These are phyloP conservation scores for Eupeodes luniger DNA, from an alignment of 2,888 invertebrate genomes.

Conservation along the genomic window DNA sequence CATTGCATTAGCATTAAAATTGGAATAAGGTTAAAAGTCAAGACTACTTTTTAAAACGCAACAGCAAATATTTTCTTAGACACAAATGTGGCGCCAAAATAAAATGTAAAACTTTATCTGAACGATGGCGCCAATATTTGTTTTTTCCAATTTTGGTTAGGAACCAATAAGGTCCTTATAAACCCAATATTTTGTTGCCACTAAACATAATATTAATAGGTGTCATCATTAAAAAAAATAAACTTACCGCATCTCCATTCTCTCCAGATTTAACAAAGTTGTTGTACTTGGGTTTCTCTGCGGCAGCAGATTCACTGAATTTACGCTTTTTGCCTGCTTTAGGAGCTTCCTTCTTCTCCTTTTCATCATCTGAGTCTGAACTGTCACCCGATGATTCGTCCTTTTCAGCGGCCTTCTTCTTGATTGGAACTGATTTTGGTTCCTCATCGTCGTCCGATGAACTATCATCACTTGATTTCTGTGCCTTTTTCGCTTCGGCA, in stretches of 20 bases:
- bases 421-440: constrained; percentile 71
- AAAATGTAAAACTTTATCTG: no score
- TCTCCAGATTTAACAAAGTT: constrained; percentile 89
- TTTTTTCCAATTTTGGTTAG: no score
- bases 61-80: no score
- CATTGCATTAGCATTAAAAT: no score
- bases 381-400: constrained; percentile 83
- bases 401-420: constrained; percentile 79
- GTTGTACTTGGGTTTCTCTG: constrained; percentile 84
- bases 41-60: no score
- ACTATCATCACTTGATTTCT: constrained; percentile 84
- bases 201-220: background rate
- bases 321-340: constrained; percentile 83
- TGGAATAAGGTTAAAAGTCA: no score
- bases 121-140: no score
- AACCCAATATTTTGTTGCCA: no score
- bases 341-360: constrained; percentile 46
- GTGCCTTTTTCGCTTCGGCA: constrained; percentile 80
- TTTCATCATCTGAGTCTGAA: constrained; percentile 29
- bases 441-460: constrained; percentile 82
- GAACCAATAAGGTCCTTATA: no score
- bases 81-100: no score
- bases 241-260: constrained; percentile 52
- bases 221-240: background rate
- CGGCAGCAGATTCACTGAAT: constrained; percentile 79